Base-by-base conservation (phyloP, 2,888 invertebrate genomes). In the Lithophane ornitopus region DNA sequence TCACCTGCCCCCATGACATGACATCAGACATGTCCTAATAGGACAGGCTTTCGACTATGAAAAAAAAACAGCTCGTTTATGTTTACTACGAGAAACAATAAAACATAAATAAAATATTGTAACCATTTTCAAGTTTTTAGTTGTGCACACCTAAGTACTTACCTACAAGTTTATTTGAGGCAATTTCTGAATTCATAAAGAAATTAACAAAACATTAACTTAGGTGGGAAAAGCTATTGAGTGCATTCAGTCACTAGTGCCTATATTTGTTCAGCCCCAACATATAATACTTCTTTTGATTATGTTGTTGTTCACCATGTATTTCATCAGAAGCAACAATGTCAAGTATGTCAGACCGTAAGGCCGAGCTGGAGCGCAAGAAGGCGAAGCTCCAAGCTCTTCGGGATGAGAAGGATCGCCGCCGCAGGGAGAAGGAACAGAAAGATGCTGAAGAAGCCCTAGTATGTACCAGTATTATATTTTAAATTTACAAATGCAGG, bases 341-440 rank as follows among this genome's bases (percentile, higher is more conserved):
- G 96, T 96, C 96, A 3, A 96, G 95, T 83, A 98, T 98, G 98
- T 98, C 98, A 71, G 99, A 99, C 95, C 97, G 99, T 82, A 98
- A 98, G 94, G 98, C 98, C n/a, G 99, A 99, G 95, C 94, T 99
- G 90, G 99, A 99, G 95, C 97, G 98, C 80, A 99, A 99, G 94
- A 98, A 99, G 94, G 98, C 98, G 41, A 99, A 98, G 95, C 97
- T 99, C 88, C 98, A 98, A 92, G 98, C 98, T 39, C 97, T 99
- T 74, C 97, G 99, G 3, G 99, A 99, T 88, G 99, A 99, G 94
- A 99, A 99, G 91, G 98, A 98, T 93, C 97, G 98, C 14, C 97
- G 98, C 79, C 97, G 98, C 67, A 97, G 98, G 77, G 99, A 99
- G 94, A 98, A 98, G 90, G 99, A 99, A 94, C 97, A 98, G 90